Evolutionary conservation across 2,113 vertebrate genomes (phyloP), one percentile per base, ranked within the genome.

Genomic region (Calonectris borealis): DNA sequence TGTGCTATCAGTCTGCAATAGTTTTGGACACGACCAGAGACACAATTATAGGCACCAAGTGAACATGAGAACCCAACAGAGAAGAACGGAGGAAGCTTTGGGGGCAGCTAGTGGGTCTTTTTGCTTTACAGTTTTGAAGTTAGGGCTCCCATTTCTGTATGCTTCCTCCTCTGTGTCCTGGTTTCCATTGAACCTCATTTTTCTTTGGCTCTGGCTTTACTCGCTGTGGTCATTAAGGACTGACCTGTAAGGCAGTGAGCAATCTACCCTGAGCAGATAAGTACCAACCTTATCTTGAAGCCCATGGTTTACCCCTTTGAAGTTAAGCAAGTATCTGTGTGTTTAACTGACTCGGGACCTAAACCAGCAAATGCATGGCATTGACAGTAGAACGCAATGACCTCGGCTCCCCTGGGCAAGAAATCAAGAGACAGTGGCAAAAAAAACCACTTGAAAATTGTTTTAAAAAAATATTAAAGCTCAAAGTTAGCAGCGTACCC

Each of bases 201-300:
- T 90, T 81, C 42, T 71, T 86, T 92, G 76, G 48, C 49, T 83
- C 86, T 88, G 79, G 55, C 58, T 96, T 93, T 92, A 80, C 26
- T 94, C 75, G 46, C 75, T 60, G 49, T 19, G 38, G 42, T 80
- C 80, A 79, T 86, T 91, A 93, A 73, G 75, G 62, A 79, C 66
- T 91, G 84, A 87, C 48, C 66, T 93, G 29, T 40, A 87, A 94
- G 34, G 55, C 83, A 93, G 62, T 29, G 48, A 93, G 68, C 58
- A 77, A 83, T 69, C 73, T 65, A 72, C 70, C 5, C 25, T 18
- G 31, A 88, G 79, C 44, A 78, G 69, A 24, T 92, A 92, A 96
- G 68, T 55, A 93, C 55, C 64, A 66, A 77, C 54, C 65, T 93
- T 96, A 92, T 80, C 90, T 93, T 54, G 66, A 77, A 93, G 68